Conservation (phyloP, 2,113 vertebrate genomes). For the Jaculus jaculus region DNA sequence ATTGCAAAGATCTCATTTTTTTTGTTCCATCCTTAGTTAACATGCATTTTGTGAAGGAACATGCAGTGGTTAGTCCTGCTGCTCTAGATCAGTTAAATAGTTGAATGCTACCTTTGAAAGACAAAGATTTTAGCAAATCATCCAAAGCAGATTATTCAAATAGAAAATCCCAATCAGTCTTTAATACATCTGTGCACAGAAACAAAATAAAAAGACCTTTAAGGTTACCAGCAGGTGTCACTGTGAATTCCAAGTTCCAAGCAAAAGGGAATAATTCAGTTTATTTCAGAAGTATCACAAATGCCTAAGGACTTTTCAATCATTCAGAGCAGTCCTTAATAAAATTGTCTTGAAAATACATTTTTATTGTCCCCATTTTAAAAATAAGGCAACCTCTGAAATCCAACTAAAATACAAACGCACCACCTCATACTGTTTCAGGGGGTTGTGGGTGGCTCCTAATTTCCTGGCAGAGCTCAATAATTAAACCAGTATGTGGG, state of each 20-base stretch:
- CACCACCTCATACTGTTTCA: slow-evolving; percentile 1
- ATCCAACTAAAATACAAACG: slow-evolving; percentile 47
- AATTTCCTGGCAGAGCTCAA: slow-evolving; percentile 54
- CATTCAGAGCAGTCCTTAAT: slow-evolving; percentile 29
- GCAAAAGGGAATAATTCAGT: neutral
- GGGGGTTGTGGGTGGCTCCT: slow-evolving; percentile 25
- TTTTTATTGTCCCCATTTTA: neutral
- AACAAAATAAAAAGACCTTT: neutral
- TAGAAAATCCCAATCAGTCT: neutral
- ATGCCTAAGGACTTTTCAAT: slow-evolving; percentile 7
- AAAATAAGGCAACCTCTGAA: slow-evolving; percentile 51
- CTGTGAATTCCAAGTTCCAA: slow-evolving; percentile 73
- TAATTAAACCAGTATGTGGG: slow-evolving; percentile 59
- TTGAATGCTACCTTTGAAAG: neutral
- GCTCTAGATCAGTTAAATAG: neutral
- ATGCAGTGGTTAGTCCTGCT: neutral
- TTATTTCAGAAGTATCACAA: slow-evolving; percentile 33
- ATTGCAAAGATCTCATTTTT: slow-evolving; percentile 15
- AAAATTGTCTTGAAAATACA: slow-evolving; percentile 46
- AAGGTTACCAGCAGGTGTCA: slow-evolving; percentile 84
- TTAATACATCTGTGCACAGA: slow-evolving; percentile 22
- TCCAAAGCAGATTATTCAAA: neutral
- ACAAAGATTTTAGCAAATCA: slow-evolving; percentile 18
- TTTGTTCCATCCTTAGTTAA: neutral
- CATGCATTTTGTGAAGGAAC: neutral